Conservation (phyloP, 2,888 invertebrate species). For the Crepidodera aurea region DNA sequence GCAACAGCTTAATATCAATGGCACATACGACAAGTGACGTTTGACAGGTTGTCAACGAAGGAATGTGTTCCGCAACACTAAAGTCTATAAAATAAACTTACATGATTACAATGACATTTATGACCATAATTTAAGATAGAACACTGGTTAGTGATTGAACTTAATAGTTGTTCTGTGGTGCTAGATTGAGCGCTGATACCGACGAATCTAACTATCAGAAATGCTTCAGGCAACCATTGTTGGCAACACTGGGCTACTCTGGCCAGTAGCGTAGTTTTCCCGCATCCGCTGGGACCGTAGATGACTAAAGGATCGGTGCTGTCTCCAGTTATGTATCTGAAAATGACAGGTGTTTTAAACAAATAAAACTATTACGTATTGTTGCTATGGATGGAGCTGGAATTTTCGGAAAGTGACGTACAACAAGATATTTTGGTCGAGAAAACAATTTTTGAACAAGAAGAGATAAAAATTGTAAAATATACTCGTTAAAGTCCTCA, state of each 20-base stretch:
- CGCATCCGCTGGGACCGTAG: conserved; percentile 82
- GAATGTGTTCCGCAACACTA: no score
- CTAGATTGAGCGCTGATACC: conserved; percentile 72
- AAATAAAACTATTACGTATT: not conserved
- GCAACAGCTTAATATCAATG: no score
- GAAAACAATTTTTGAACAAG: no score
- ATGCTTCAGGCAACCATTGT: conserved; percentile 70
- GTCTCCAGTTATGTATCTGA: conserved; percentile 72
- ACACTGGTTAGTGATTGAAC: conserved; percentile 79
- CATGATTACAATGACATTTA: conserved; percentile 70
- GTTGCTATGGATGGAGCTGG: no score
- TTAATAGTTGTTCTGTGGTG: conserved; percentile 75
- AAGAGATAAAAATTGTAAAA: no score
- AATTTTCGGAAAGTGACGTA: no score
- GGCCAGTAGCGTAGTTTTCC: conserved; percentile 82
- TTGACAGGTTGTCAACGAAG: no score
- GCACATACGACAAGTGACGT: no score
- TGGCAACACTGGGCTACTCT: conserved; percentile 73
- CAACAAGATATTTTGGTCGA: no score
- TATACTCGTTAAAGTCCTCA: no score
- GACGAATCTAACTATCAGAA: conserved; percentile 67
- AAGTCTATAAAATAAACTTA: no score
- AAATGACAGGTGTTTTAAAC: conserved; percentile 25
- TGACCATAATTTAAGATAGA: conserved; percentile 74
- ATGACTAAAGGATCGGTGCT: conserved; percentile 73